Conservation (phyloP, 2,888 invertebrate genomes). For the Caprella mutica region DNA sequence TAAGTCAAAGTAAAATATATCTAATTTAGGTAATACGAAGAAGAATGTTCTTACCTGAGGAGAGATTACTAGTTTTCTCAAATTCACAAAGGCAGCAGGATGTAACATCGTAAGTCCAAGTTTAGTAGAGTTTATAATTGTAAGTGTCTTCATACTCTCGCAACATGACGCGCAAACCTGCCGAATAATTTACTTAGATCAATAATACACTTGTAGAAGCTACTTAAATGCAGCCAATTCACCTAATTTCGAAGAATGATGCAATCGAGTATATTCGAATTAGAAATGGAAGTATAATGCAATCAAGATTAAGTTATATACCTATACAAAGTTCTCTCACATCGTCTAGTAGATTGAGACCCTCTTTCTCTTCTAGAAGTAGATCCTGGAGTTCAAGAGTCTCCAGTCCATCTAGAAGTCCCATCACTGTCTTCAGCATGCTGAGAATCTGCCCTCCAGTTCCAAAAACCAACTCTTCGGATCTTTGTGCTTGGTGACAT, state of each 20-base stretch:
- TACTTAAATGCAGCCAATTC: background rate
- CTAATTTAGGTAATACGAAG: background rate
- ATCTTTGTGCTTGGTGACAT: constrained; percentile 55
- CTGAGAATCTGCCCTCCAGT: constrained; percentile 60
- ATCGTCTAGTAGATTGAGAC: constrained; percentile 38
- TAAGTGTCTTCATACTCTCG: constrained; percentile 51
- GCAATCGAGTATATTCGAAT: too few species aligned
- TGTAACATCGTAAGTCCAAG: constrained; percentile 58
- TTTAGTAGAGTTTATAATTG: constrained; percentile 62
- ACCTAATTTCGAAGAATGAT: too few species aligned
- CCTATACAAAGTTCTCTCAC: constrained; percentile 35
- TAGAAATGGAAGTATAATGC: too few species aligned
- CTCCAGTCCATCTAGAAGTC: constrained; percentile 52
- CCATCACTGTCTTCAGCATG: constrained; percentile 55
- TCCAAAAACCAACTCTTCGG: constrained; percentile 55
- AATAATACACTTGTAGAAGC: background rate
- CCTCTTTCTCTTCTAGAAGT: constrained; percentile 56
- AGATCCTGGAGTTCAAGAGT: constrained; percentile 59
- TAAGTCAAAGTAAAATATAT: too few species aligned
- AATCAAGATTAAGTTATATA: too few species aligned
- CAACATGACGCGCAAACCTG: constrained; percentile 50
- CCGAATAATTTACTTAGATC: background rate
- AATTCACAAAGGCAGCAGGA: constrained; percentile 61
- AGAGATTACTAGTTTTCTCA: constrained; percentile 48
- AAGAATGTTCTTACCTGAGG: constrained; percentile 36